phyloP scores from a whole-genome alignment of 2,888 invertebrate species.

The Leptinotarsa rubiginosa region DNA sequence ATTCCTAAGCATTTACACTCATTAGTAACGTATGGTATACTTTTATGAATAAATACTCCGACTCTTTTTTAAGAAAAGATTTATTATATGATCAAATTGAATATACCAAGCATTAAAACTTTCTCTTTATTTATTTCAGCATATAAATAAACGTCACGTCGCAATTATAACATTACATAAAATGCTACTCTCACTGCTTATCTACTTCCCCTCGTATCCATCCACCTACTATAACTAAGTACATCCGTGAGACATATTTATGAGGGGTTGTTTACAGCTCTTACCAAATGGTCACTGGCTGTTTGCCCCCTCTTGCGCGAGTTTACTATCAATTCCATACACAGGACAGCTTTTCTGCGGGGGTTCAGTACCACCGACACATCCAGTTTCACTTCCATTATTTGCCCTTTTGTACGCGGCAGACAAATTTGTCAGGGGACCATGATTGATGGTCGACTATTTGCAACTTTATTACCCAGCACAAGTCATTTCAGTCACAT shows the following conservation, averaged over 20 bases:
- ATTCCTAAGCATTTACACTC: too few species aligned
- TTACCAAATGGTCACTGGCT: conserved; percentile 32
- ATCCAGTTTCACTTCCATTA: conserved; percentile 40
- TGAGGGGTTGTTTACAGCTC: conserved; percentile 30
- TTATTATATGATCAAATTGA: too few species aligned
- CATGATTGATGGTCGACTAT: conserved; percentile 47
- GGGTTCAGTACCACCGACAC: conserved; percentile 36
- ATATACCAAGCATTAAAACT: too few species aligned
- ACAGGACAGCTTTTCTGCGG: conserved; percentile 34
- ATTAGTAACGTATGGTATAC: too few species aligned
- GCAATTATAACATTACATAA: too few species aligned
- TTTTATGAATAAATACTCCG: too few species aligned
- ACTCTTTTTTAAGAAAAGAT: too few species aligned
- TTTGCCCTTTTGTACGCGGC: conserved; percentile 41
- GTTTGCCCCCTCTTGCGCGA: conserved; percentile 35
- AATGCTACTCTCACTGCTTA: too few species aligned
- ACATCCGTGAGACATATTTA: conserved; percentile 26
- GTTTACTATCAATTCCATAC: conserved; percentile 36
- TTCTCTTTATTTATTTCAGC: too few species aligned
- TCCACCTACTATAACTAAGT: conserved; percentile 19
- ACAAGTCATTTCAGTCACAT: conserved; percentile 33
- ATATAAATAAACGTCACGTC: too few species aligned
- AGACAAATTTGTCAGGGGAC: conserved; percentile 50
- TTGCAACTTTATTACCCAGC: conserved; percentile 45
- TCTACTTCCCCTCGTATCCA: too few species aligned